Evolutionary conservation across 2,888 invertebrate species (phyloP).

Genomic region (Toxonevra muliebris): DNA sequence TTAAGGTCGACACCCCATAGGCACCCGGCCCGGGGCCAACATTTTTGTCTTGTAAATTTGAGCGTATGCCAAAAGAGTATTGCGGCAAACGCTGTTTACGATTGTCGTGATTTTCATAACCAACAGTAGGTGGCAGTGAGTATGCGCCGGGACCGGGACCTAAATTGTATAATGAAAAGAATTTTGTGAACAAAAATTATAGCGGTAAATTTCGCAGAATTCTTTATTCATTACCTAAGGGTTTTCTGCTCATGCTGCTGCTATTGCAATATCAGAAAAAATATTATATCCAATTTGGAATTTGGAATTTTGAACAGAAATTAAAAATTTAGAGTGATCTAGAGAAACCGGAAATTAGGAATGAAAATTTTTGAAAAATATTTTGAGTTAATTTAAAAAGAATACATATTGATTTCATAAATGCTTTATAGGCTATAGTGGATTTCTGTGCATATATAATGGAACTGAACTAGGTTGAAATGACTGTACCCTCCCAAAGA

Average conservation of each 20-base stretch:
- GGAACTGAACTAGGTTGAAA: no score
- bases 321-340: constrained; percentile 36
- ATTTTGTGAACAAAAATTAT: no score
- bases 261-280: constrained; percentile 53
- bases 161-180: constrained; percentile 21
- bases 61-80: constrained; percentile 57
- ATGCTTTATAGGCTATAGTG: not conserved
- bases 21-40: constrained; percentile 60
- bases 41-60: constrained; percentile 32
- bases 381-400: constrained; percentile 27
- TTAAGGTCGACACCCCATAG: constrained; percentile 53
- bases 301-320: constrained; percentile 36
- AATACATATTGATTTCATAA: not conserved
- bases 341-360: constrained; percentile 28
- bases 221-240: constrained; percentile 28
- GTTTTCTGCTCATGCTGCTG: constrained; percentile 26
- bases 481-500: no score
- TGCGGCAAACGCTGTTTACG: constrained; percentile 67
- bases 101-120: constrained; percentile 69
- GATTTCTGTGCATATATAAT: not conserved
- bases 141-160: constrained; percentile 73
- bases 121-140: constrained; percentile 68
- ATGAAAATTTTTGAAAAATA: constrained; percentile 26
- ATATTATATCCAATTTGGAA: constrained; percentile 43
- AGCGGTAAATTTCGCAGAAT: no score